phyloP scores from a whole-genome alignment of 2,113 vertebrate genomes.

The Lampris megalopsis region DNA sequence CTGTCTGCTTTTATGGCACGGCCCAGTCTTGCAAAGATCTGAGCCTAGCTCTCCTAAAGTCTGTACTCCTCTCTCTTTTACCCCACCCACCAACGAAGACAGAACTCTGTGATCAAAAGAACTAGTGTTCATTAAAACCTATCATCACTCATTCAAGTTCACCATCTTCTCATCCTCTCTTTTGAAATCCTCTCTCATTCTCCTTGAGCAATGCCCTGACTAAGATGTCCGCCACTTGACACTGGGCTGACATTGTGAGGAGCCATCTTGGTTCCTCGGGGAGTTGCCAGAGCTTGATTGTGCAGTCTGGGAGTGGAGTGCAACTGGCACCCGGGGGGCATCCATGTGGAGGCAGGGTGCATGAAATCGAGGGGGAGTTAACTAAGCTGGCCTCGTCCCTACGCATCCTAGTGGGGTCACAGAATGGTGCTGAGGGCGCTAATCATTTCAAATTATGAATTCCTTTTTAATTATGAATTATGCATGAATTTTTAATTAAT shows the following conservation, averaged over 20 bases:
- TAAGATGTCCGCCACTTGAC: slow-evolving; percentile 78
- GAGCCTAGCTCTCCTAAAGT: slow-evolving; percentile 38
- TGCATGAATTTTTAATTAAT: slow-evolving; percentile 89
- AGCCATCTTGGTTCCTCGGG: slow-evolving; percentile 73
- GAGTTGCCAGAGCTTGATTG: slow-evolving; percentile 74
- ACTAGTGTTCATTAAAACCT: slow-evolving; percentile 55
- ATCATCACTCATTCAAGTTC: slow-evolving; percentile 53
- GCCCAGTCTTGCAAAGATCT: slow-evolving; percentile 55
- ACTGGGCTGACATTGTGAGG: slow-evolving; percentile 76
- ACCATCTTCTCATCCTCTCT: slow-evolving; percentile 48
- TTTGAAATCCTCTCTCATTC: slow-evolving; percentile 56
- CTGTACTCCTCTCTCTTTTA: slow-evolving; percentile 47
- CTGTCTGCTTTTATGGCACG: slow-evolving; percentile 43
- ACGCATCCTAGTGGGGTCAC: slow-evolving; percentile 77
- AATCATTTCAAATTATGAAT: slow-evolving; percentile 86
- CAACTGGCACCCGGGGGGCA: slow-evolving; percentile 72
- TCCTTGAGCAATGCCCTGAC: slow-evolving; percentile 67
- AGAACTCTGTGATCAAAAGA: slow-evolving; percentile 63
- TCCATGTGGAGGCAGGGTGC: slow-evolving; percentile 56
- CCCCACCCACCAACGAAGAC: slow-evolving; percentile 39
- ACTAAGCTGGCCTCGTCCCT: slow-evolving; percentile 75
- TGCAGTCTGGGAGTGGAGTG: slow-evolving; percentile 76
- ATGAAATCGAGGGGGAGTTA: slow-evolving; percentile 73
- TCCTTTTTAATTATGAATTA: slow-evolving; percentile 89
- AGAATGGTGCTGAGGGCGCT: slow-evolving; percentile 77